Base-by-base conservation (phyloP, 2,113 vertebrate genomes). In the Dasyurus viverrinus region DNA sequence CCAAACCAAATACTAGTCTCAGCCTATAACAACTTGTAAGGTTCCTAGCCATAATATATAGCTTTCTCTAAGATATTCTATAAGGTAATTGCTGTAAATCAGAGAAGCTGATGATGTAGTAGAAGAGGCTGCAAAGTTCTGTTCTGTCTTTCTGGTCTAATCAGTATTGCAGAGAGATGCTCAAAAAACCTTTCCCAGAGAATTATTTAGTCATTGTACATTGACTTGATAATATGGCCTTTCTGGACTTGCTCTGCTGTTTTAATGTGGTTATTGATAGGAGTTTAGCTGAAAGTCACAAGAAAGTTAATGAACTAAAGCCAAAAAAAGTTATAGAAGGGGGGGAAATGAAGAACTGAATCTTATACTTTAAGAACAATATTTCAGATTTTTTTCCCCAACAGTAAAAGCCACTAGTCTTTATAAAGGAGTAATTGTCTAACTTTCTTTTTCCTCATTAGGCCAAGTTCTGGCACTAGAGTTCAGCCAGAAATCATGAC, bases 271-370 rank as follows among this genome's bases (percentile, higher is more conserved):
- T 93, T 93, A 89, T 53, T 30, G 12, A 92, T 89, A 90, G 48
- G 27, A 42, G 0, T 48, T 94, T 54, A 54, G 94, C 48, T 95
- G 95, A 93, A 94, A 90, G 52, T 94, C 89, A 94, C 91, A 93
- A 42, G 48, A 68, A 96, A 95, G 91, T 92, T 95, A 96, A 96
- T 95, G 93, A 96, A 26, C 48, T 60, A 19, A 93, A 94, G 55
- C 25, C 92, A 60, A 84, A 92, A 92, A 92, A 97, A 94, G 36
- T 97, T 97, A 94, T 27, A 54, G 92, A 90, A 96, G 92, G 60
- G 27, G 90, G 84, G 50, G n/a, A n/a, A n/a, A n/a, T 90, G 46
- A 94, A 90, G 89, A 89, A 90, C 53, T 92, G 42, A 91, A 42
- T 54, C 23, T n/a, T n/a, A 91, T 89, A 48, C 36, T 89, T 93